Evolutionary conservation across 2,113 vertebrate species (phyloP).

Genomic region (Ascaphus truei): DNA sequence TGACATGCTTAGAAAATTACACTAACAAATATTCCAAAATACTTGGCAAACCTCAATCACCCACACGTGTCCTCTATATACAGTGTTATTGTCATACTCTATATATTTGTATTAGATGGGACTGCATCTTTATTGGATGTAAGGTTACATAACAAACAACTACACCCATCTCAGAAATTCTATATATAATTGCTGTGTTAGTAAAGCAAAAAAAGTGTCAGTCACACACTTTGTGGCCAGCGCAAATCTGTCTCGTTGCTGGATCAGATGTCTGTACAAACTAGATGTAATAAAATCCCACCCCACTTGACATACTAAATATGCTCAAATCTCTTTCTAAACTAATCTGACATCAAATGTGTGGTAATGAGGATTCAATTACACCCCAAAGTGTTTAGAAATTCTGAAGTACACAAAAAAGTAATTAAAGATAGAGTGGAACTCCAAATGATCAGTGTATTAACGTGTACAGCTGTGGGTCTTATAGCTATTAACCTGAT

Average conservation of each 20-base stretch:
- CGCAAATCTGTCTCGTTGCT: constrained; percentile 13
- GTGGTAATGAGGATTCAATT: constrained; percentile 27
- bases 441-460: no score
- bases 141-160: no score
- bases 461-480: no score
- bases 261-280: constrained; percentile 28
- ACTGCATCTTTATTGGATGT: no score
- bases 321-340: constrained; percentile 29
- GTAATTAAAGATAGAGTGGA: neutral
- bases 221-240: constrained; percentile 5
- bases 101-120: no score
- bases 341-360: constrained; percentile 35
- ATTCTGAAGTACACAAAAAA: neutral
- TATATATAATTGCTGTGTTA: neutral
- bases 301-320: constrained; percentile 29
- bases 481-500: no score
- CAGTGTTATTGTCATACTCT: no score
- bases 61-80: no score
- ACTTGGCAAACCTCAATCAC: no score
- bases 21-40: no score
- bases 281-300: constrained; percentile 30
- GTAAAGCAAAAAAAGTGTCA: neutral
- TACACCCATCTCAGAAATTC: no score
- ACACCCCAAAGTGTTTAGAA: constrained; percentile 17
- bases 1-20: no score